Base-by-base conservation (phyloP, 2,797 vertebrate species). In the Gadopsis marmoratus region DNA sequence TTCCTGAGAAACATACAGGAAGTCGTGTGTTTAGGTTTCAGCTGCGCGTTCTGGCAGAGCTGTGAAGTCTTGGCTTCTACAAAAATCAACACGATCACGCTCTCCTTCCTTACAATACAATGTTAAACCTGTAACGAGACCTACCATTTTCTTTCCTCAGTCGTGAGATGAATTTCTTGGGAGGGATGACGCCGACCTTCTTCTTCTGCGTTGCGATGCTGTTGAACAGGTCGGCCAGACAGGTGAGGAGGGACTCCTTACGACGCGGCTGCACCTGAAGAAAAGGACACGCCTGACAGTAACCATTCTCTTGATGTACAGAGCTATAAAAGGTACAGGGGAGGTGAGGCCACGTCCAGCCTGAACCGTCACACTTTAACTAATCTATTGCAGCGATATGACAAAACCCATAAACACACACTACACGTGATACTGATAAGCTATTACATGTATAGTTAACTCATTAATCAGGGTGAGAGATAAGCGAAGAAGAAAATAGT, bases 131-230 rank as follows among this genome's bases (percentile, higher is more conserved):
- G 8, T 3, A 21, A 16, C 16, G 6, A 37, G 2, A 7, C 47
- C 5, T 13, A 98, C 97, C 97, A 29, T 98, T 98, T 89, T 98
- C 97, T 74, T 97, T 98, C 82, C 96, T 96, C 91, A 97, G 92
- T 2, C 97, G 93, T 7, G 97, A 97, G 93, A 98, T 97, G 85
- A 98, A 98, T 82, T 97, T 98, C 95, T 97, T 98, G 47, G 97
- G 97, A 7, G 97, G 97, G 91, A 98, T 98, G 92, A 98, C 97
- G 4, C 97, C 97, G 54, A 98, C 97, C 86, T 98, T 98, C 94
- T 97, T 98, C 95, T 98, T 98, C 93, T 98, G 97, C 0, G 97
- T 97, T 82, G 97, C 97, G 58, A 97, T 97, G 93, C 96, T 97
- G 95, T 97, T 98, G 92, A 98, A 98, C 81, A 97, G 95, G 92